Evolutionary conservation across 1,140 invertebrate genomes (phyloP), one percentile per base, ranked within the genome.

Genomic region (Drosophila elegans): DNA sequence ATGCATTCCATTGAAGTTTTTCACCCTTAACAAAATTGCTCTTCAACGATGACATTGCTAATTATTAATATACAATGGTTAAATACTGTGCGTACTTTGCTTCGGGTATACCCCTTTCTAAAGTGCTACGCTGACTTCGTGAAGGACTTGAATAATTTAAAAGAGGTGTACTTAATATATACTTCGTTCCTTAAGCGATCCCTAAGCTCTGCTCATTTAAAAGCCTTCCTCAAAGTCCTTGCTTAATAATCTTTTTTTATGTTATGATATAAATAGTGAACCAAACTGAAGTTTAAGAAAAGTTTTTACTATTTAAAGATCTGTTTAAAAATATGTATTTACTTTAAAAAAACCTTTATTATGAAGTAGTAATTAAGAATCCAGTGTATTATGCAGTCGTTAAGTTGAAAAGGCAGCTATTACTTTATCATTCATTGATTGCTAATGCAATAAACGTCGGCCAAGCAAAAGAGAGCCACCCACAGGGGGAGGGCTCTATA

Each of bases 31-130:
- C 36, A 36, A 74, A 39, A 55, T 38, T 44, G 38, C 54, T 25
- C 4, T 25, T 53, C 13, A 49, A 74, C 57, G 79, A 82, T 77
- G 62, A 80, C 51, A 48, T 51, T 27, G 56, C 60, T 27, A 32
- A 61, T 45, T 60, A 11, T 44, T 21, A 10, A 12, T 51, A 51
- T n/a, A 36, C 7, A 66, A 36, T 48, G 36, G 29, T 29, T 27
- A 12, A 5, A 6, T 38, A 11, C 4, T 10, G n/a, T 46, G 29
- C 21, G 32, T 64, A 51, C 32, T 51, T 42, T 44, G n/a, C n/a
- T 29, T 51, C 11, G 6, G 1, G 4, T 1, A 38, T 64, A 45
- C 46, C 11, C 64, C 34, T n/a, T 38, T 2, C 1, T 0, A 38
- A 21, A 1, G n/a, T 38, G 34, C 12, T 7, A 41, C 9, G 25